Percentiles rank a stretch among this genome's conserved stretches.
These are phyloP conservation scores for Neosalanx taihuensis DNA, from an alignment of 2,797 vertebrate species.

Conservation along the genomic window DNA sequence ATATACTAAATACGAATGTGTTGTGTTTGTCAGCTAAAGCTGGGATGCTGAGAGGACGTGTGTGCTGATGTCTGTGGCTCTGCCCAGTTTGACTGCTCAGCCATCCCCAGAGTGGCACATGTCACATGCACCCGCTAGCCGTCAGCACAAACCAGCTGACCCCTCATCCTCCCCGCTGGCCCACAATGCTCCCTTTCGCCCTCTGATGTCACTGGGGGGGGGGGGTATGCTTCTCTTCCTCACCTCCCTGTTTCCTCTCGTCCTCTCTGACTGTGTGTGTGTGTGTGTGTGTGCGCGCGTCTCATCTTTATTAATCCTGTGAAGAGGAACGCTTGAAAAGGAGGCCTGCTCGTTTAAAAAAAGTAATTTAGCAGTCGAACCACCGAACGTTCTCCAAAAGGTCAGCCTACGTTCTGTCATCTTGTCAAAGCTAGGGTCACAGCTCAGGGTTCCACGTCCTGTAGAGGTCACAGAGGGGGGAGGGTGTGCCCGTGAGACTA, in stretches of 20 bases:
- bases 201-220: constrained; percentile 5
- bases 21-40: neutral
- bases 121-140: constrained; percentile 36
- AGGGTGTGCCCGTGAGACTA: constrained; percentile 32
- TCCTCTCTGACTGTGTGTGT: neutral
- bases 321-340: too few species aligned
- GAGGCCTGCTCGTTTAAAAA: too few species aligned
- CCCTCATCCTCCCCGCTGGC: constrained; percentile 39
- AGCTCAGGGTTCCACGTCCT: constrained; percentile 4
- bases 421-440: constrained; percentile 24
- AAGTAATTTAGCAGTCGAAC: neutral
- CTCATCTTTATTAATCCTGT: neutral
- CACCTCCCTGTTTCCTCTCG: neutral
- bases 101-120: constrained; percentile 31
- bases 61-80: neutral
- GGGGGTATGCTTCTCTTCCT: constrained; percentile 26
- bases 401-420: neutral
- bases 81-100: constrained; percentile 13
- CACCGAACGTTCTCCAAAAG: constrained; percentile 12
- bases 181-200: constrained; percentile 17
- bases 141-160: constrained; percentile 65
- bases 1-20: too few species aligned
- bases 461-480: constrained; percentile 23
- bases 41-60: neutral
- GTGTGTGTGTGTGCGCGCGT: neutral